Percentiles rank a stretch among this genome's conserved stretches.
phyloP scores from a whole-genome alignment of 2,113 vertebrate genomes.

The Nibea coibor region DNA sequence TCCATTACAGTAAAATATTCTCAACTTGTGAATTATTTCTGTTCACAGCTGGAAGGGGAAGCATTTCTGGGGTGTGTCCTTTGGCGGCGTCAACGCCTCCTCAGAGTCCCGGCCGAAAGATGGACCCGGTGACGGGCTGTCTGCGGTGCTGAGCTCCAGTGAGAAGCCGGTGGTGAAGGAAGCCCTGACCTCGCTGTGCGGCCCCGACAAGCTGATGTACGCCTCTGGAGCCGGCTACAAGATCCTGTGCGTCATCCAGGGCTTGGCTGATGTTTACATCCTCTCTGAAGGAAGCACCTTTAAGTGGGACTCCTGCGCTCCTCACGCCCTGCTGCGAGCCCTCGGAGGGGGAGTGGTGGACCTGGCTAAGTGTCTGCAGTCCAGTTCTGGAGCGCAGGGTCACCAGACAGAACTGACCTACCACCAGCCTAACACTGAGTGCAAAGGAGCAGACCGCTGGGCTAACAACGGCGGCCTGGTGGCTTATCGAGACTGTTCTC shows the following conservation, averaged over 20 bases:
- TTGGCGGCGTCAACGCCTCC: constrained; percentile 63
- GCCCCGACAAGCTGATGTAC: constrained; percentile 73
- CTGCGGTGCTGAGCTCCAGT: constrained; percentile 84
- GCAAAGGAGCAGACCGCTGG: constrained; percentile 80
- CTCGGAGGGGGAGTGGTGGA: constrained; percentile 83
- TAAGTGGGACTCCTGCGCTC: constrained; percentile 86
- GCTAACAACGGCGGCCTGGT: constrained; percentile 83
- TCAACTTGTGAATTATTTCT: not conserved
- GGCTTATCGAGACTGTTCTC: constrained; percentile 78
- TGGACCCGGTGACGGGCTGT: constrained; percentile 50
- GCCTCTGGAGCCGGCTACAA: constrained; percentile 86
- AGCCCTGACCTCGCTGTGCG: constrained; percentile 71
- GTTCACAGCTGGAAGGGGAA: constrained; percentile 83
- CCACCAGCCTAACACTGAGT: constrained; percentile 65
- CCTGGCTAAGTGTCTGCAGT: constrained; percentile 69
- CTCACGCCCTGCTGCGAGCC: constrained; percentile 84
- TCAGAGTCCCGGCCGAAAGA: constrained; percentile 66
- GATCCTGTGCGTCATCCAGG: constrained; percentile 85
- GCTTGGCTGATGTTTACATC: constrained; percentile 81
- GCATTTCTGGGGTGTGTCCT: constrained; percentile 85
- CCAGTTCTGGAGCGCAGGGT: not conserved
- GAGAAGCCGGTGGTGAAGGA: constrained; percentile 79
- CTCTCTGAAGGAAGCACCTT: constrained; percentile 87
- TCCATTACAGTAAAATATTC: not conserved
- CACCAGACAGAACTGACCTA: constrained; percentile 80